These are phyloP conservation scores for Ruditapes philippinarum DNA, from an alignment of 1,140 invertebrate genomes.

Conservation along the genomic window DNA sequence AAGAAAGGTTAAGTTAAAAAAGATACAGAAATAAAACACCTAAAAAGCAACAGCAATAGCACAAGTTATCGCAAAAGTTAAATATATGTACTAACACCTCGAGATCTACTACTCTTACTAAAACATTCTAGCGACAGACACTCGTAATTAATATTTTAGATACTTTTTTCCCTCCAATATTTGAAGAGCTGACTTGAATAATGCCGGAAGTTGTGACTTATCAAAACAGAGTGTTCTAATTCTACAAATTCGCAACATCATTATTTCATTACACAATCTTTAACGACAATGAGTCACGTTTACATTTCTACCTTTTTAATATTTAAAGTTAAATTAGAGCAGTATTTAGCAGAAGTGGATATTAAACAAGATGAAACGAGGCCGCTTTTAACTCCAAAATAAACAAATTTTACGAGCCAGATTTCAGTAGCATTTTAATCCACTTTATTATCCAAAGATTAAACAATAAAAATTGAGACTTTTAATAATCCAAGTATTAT, in stretches of 20 bases:
- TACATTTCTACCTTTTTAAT: background rate
- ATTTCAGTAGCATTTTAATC: slow-evolving; percentile 5
- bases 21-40: too few relatives aligned
- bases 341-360: background rate
- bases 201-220: too few relatives aligned
- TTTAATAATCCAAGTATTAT: background rate
- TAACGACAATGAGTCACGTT: background rate
- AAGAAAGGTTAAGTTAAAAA: too few relatives aligned
- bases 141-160: too few relatives aligned
- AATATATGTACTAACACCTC: too few relatives aligned
- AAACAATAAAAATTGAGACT: slow-evolving; percentile 46
- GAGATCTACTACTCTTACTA: too few relatives aligned
- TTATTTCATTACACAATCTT: background rate
- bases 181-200: too few relatives aligned
- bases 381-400: slow-evolving; percentile 33
- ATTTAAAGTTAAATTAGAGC: background rate
- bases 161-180: too few relatives aligned
- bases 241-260: background rate
- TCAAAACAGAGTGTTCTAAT: too few relatives aligned
- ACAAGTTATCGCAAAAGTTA: too few relatives aligned
- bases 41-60: too few relatives aligned
- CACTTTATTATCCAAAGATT: slow-evolving; percentile 47
- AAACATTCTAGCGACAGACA: too few relatives aligned
- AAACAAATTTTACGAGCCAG: slow-evolving; percentile 12
- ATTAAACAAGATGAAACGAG: slow-evolving; percentile 21